Evolutionary conservation across 2,113 vertebrate genomes (phyloP).

Genomic region (Chionomys nivalis): DNA sequence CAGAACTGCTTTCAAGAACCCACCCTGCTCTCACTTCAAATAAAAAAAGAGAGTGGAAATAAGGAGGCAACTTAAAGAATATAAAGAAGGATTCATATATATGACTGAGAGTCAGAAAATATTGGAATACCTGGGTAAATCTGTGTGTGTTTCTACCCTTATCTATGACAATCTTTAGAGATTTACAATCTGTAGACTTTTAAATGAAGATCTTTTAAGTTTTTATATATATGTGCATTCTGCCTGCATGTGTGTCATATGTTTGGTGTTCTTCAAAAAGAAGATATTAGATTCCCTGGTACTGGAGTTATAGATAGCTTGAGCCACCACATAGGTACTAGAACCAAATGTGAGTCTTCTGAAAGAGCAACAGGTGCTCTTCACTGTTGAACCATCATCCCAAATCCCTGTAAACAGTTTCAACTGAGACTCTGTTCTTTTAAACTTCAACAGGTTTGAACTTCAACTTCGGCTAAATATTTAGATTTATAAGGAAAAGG

Average conservation of each 20-base stretch:
- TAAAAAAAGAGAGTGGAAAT: not conserved
- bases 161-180: not conserved
- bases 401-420: not conserved
- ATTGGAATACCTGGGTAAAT: not conserved
- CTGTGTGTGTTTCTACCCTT: not conserved
- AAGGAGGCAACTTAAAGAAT: conserved; percentile 33
- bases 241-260: not conserved
- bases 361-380: not conserved
- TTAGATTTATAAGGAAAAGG: not conserved
- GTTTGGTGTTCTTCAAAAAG: not conserved
- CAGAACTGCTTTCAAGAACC: conserved; percentile 1
- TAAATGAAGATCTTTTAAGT: not conserved
- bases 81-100: not conserved
- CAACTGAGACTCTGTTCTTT: not conserved
- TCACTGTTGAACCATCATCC: not conserved
- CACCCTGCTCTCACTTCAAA: not conserved
- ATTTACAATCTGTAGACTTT: not conserved
- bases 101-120: not conserved
- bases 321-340: not conserved
- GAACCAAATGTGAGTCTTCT: not conserved
- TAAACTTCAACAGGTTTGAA: not conserved
- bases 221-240: not conserved
- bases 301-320: not conserved
- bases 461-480: not conserved
- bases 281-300: not conserved